These are phyloP conservation scores for Prolemur simus DNA, from an alignment of 2,113 vertebrate species.

Conservation along the genomic window DNA sequence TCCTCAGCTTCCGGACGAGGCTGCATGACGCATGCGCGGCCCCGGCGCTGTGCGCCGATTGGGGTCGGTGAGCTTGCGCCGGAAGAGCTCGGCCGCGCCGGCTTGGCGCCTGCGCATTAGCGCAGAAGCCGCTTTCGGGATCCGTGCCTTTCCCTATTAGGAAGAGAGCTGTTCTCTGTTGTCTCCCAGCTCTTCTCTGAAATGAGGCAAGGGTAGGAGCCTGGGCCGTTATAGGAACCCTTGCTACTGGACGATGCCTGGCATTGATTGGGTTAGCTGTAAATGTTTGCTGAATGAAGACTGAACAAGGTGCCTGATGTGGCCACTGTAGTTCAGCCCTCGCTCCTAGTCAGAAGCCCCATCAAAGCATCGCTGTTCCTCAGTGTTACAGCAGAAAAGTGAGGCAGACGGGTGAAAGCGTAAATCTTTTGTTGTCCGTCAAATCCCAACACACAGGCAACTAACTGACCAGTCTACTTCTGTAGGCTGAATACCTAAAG, in stretches of 20 bases:
- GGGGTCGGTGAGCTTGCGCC: neutral
- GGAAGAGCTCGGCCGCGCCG: fast-evolving
- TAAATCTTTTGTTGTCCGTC: neutral
- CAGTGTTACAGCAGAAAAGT: neutral
- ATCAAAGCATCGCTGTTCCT: neutral
- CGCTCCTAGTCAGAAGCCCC: neutral
- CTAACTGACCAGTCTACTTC: neutral
- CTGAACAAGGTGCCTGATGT: neutral
- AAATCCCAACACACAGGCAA: neutral
- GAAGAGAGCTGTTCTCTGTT: fast-evolving
- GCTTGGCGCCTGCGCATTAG: neutral
- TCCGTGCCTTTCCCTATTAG: fast-evolving
- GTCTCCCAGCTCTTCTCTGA: fast-evolving
- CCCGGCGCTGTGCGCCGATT: fast-evolving
- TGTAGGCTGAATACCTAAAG: neutral
- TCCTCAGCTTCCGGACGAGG: neutral
- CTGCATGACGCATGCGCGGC: neutral
- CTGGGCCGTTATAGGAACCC: neutral
- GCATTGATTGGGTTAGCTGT: neutral
- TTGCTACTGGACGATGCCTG: neutral
- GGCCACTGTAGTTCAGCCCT: neutral
- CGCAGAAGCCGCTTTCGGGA: fast-evolving
- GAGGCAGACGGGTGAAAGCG: neutral
- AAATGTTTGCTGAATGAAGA: constrained; percentile 1
- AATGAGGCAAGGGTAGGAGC: neutral